phyloP scores from a whole-genome alignment of 2,113 vertebrate genomes.

The Damaliscus lunatus region DNA sequence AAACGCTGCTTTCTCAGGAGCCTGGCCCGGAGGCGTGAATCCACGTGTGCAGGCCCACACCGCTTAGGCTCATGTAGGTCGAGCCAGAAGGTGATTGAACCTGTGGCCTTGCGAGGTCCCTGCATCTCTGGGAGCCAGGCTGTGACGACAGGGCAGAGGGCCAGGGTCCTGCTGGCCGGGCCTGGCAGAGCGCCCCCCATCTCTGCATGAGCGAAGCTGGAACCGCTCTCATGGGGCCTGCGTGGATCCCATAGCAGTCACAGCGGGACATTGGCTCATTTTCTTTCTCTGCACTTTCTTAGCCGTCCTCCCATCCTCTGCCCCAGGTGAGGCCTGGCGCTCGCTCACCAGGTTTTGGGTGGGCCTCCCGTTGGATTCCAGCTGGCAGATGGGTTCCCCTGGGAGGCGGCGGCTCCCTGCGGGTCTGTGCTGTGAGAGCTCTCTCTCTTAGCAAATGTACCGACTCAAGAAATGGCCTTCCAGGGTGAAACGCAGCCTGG shows the following conservation, averaged over 20 bases:
- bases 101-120: neutral
- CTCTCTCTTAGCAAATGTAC: neutral
- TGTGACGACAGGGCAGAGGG: rapidly evolving
- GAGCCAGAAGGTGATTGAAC: neutral
- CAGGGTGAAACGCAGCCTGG: neutral
- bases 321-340: neutral
- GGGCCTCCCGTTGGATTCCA: neutral
- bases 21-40: rapidly evolving
- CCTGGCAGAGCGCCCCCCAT: rapidly evolving
- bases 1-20: neutral
- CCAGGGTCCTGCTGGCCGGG: rapidly evolving
- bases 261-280: rapidly evolving
- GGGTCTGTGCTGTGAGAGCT: neutral
- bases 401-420: neutral
- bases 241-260: neutral
- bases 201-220: neutral
- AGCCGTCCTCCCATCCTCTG: rapidly evolving
- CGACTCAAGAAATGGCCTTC: neutral
- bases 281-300: neutral
- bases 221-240: neutral
- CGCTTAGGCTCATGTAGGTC: neutral
- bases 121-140: neutral
- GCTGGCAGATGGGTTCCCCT: neutral
- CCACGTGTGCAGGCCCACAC: neutral
- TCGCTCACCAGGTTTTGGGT: neutral